Conservation (phyloP, 2,797 vertebrate species). For the Hoplostethus atlanticus region DNA sequence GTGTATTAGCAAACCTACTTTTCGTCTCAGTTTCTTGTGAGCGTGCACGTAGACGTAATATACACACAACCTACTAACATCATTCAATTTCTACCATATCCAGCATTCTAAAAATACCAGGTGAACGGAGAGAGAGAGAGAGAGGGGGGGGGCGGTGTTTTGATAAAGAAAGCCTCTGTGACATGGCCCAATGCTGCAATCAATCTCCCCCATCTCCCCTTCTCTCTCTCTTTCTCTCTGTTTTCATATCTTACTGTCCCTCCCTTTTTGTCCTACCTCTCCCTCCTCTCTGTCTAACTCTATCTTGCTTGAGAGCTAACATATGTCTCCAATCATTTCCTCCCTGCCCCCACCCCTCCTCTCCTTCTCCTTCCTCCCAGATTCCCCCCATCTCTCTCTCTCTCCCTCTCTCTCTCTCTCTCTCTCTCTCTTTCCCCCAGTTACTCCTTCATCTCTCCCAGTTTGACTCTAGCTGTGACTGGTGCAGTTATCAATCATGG, state of each 20-base stretch:
- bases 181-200: constrained; percentile 62
- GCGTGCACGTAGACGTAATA: background rate
- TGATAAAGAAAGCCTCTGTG: constrained; percentile 66
- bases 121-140: constrained; percentile 35
- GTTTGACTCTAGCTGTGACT: constrained; percentile 83
- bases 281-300: constrained; percentile 78
- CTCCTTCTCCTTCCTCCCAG: constrained; percentile 73
- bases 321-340: constrained; percentile 99
- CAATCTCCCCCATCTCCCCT: constrained; percentile 66
- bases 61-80: constrained; percentile 20
- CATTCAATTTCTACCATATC: constrained; percentile 46
- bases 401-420: constrained; percentile 30
- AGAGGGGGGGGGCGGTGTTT: constrained; percentile 29
- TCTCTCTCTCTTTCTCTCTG: constrained; percentile 65
- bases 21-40: background rate
- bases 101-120: constrained; percentile 72
- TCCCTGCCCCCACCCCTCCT: constrained; percentile 89
- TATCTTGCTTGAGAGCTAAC: constrained; percentile 82
- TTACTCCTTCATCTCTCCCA: constrained; percentile 77
- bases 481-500: constrained; percentile 98
- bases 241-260: constrained; percentile 75
- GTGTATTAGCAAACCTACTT: background rate
- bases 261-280: constrained; percentile 73
- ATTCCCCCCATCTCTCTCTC: constrained; percentile 58
- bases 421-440: constrained; percentile 65